Evolutionary conservation across 2,797 vertebrate genomes (phyloP).

Genomic region (Lithobates sylvaticus): DNA sequence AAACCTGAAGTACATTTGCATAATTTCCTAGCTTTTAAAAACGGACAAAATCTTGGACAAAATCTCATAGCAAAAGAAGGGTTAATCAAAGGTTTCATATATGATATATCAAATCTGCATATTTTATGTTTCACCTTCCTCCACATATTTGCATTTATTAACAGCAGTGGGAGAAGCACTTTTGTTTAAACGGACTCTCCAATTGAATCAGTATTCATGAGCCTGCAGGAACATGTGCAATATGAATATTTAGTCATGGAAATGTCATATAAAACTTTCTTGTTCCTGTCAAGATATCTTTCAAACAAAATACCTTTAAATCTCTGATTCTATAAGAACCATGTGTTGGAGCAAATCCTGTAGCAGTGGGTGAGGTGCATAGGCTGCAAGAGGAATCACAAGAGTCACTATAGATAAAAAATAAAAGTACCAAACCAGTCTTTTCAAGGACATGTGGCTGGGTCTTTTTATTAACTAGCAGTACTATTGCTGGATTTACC

Average conservation of each 20-base stretch:
- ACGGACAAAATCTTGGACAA: no score
- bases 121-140: neutral
- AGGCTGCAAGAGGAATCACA: no score
- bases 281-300: neutral
- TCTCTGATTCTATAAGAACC: neutral
- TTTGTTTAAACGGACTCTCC: neutral
- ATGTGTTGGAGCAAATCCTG: no score
- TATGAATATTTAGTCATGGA: neutral
- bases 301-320: neutral
- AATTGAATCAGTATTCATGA: neutral
- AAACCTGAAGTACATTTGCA: neutral
- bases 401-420: no score
- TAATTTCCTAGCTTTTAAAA: neutral
- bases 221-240: neutral
- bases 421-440: no score
- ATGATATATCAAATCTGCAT: neutral
- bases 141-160: neutral
- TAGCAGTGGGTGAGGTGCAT: no score
- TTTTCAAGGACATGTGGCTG: no score
- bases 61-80: neutral
- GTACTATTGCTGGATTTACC: no score
- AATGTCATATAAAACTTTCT: neutral
- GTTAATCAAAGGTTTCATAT: neutral
- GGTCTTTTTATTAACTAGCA: no score
- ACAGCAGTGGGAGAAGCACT: neutral